These are phyloP conservation scores for Lepidothrix coronata DNA, from an alignment of 2,113 vertebrate species.

Conservation along the genomic window DNA sequence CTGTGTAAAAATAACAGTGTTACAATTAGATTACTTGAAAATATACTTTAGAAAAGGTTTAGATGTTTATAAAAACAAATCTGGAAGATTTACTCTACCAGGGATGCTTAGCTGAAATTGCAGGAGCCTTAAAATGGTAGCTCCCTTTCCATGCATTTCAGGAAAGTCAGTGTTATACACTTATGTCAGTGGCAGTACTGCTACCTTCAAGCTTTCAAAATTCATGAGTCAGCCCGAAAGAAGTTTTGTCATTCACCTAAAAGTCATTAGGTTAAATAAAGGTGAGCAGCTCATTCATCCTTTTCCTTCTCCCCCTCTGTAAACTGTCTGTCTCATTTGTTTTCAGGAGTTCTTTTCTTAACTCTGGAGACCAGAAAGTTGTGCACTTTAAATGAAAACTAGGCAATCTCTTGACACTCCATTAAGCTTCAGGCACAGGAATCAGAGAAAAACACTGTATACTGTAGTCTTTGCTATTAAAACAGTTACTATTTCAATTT, in stretches of 20 bases:
- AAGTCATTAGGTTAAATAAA: slow-evolving; percentile 45
- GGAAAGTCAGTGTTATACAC: neutral
- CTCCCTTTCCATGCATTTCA: neutral
- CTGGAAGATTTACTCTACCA: neutral
- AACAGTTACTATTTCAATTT: neutral
- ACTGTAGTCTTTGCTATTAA: neutral
- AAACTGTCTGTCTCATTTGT: neutral
- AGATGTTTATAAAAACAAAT: neutral
- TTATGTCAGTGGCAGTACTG: neutral
- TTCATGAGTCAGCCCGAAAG: neutral
- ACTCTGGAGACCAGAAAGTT: neutral
- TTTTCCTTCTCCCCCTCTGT: neutral
- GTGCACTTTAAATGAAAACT: neutral
- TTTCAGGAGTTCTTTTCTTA: neutral
- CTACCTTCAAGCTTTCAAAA: neutral
- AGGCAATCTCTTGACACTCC: neutral
- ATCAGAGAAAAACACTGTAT: neutral
- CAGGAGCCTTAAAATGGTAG: neutral
- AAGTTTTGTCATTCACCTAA: neutral
- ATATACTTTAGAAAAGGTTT: neutral
- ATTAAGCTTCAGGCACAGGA: neutral
- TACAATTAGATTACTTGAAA: neutral
- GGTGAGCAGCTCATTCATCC: neutral
- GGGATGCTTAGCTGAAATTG: neutral
- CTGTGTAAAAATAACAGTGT: neutral